Conservation (phyloP, 1,140 invertebrate species). For the Drosophila erecta region DNA sequence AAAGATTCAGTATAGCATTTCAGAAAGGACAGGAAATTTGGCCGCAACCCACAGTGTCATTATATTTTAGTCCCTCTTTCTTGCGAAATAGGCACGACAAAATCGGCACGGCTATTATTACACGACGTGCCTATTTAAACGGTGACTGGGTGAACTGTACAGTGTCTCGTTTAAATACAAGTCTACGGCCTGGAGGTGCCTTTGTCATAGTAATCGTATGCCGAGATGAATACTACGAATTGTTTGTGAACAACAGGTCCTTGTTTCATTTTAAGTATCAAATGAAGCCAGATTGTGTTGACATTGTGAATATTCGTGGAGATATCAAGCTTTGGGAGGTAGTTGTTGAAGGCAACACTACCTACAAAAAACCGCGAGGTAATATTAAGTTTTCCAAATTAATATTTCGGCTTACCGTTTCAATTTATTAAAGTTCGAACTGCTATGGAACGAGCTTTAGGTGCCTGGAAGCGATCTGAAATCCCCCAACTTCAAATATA, state of each 20-base stretch:
- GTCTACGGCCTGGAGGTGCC: constrained; percentile 79
- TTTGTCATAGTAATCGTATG: constrained; percentile 82
- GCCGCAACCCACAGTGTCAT: constrained; percentile 86
- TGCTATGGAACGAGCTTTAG: constrained; percentile 11
- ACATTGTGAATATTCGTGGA: constrained; percentile 84
- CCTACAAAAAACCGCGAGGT: background rate
- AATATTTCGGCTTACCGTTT: background rate
- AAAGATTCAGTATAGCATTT: constrained; percentile 88
- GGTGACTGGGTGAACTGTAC: constrained; percentile 83
- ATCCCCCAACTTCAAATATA: background rate
- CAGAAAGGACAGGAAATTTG: constrained; percentile 87
- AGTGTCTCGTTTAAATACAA: constrained; percentile 71
- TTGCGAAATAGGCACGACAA: constrained; percentile 51
- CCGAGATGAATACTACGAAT: constrained; percentile 66
- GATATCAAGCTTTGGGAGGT: constrained; percentile 76
- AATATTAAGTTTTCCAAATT: background rate
- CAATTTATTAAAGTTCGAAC: background rate
- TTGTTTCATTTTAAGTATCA: constrained; percentile 79
- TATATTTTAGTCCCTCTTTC: constrained; percentile 88
- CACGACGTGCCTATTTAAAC: constrained; percentile 84
- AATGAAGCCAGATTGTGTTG: constrained; percentile 59
- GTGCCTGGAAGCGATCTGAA: background rate
- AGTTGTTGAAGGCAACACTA: constrained; percentile 27
- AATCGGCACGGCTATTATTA: constrained; percentile 77
- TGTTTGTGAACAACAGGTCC: constrained; percentile 83